A percentile compares a stretch with the other conserved stretches of the same genome.
Conservation (phyloP, 2,888 invertebrate genomes). For the Thera obeliscata region DNA sequence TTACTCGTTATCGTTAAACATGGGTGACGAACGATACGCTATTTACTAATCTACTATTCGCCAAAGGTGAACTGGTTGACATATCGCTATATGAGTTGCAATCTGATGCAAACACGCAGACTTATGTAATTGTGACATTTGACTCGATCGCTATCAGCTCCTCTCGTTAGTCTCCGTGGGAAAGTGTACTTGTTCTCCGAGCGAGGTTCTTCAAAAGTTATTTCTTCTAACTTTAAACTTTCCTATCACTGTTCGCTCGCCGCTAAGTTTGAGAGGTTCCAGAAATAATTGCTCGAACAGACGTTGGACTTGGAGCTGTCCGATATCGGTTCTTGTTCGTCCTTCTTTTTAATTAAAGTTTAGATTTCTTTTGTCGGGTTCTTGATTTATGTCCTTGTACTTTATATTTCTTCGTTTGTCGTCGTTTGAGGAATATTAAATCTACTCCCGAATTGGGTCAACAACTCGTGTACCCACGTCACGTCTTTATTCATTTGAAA, state of each 20-base stretch:
- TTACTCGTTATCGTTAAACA: no score
- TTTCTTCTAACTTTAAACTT: constrained; percentile 36
- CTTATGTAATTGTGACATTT: constrained; percentile 60
- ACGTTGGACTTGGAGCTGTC: constrained; percentile 15
- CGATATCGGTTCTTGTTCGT: constrained; percentile 25
- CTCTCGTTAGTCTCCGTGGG: constrained; percentile 51
- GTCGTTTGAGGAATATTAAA: constrained; percentile 19
- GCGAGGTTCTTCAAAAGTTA: constrained; percentile 23
- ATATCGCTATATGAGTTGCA: constrained; percentile 14
- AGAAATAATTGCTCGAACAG: constrained; percentile 33
- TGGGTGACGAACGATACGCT: no score
- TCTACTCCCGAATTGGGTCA: constrained; percentile 19
- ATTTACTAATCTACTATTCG: neutral
- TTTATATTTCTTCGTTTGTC: constrained; percentile 3
- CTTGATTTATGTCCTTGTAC: constrained; percentile 22
- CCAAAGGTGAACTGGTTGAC: neutral
- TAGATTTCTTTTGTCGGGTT: constrained; percentile 25
- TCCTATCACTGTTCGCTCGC: constrained; percentile 29
- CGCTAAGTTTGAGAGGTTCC: constrained; percentile 29
- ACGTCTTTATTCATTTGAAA: constrained; percentile 7
- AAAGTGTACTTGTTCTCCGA: constrained; percentile 40
- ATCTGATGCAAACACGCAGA: constrained; percentile 43
- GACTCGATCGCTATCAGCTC: constrained; percentile 47
- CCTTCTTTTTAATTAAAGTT: constrained; percentile 30
- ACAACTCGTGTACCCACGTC: neutral